phyloP scores from a whole-genome alignment of 2,797 vertebrate genomes.

The Urosaurus nigricauda region DNA sequence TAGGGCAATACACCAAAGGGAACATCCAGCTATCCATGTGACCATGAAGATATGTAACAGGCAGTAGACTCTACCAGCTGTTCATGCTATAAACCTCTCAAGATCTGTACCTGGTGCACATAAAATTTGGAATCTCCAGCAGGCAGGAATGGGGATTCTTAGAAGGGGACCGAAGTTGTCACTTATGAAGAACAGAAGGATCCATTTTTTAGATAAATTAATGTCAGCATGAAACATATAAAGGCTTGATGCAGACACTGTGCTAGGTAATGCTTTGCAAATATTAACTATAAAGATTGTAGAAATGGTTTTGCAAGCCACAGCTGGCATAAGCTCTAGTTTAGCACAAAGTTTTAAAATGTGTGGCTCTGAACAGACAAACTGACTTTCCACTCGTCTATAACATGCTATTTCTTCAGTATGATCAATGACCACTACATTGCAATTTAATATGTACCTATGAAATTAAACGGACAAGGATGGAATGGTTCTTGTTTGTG shows the following conservation, averaged over 20 bases:
- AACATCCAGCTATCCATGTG: too few relatives aligned
- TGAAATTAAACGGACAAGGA: not conserved
- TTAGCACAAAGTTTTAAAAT: too few relatives aligned
- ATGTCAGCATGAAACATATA: too few relatives aligned
- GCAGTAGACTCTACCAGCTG: too few relatives aligned
- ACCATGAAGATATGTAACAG: too few relatives aligned
- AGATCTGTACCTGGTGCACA: too few relatives aligned
- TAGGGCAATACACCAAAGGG: too few relatives aligned
- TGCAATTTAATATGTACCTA: not conserved
- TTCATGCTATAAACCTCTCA: too few relatives aligned
- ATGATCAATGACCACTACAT: not conserved
- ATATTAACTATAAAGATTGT: not conserved
- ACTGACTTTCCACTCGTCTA: not conserved
- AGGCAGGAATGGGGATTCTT: not conserved
- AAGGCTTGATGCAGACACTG: not conserved
- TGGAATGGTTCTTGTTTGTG: not conserved
- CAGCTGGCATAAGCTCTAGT: not conserved
- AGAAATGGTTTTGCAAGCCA: not conserved
- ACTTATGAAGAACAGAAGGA: not conserved
- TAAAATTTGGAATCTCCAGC: too few relatives aligned
- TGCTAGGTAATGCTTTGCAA: not conserved
- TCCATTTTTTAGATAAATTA: not conserved
- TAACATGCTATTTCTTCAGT: not conserved
- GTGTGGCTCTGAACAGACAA: not conserved
- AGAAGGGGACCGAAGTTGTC: not conserved